A percentile compares a stretch with the other conserved stretches of the same genome.
These are phyloP conservation scores for Cardiocondyla obscurior DNA, from an alignment of 1,140 invertebrate species.

Conservation along the genomic window DNA sequence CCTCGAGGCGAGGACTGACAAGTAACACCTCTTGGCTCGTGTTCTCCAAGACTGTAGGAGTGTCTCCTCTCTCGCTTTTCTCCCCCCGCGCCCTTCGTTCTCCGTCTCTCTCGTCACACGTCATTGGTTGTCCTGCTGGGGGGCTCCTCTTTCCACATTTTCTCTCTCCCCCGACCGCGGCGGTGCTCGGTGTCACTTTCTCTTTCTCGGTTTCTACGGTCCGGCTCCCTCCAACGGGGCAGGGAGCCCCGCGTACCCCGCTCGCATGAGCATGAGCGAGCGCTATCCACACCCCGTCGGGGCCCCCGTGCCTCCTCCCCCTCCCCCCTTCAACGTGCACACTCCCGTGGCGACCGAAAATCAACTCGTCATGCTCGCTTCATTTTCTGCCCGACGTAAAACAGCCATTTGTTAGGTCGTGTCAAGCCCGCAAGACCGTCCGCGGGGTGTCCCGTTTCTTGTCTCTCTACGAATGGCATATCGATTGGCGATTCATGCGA, in stretches of 20 bases:
- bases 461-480: slow-evolving; percentile 76
- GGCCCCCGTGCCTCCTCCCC: slow-evolving; percentile 36
- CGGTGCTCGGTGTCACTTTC: slow-evolving; percentile 42
- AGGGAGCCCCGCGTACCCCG: background rate
- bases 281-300: slow-evolving; percentile 48
- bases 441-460: slow-evolving; percentile 80
- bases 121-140: slow-evolving; percentile 61
- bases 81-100: slow-evolving; percentile 51
- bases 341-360: slow-evolving; percentile 78
- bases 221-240: slow-evolving; percentile 7
- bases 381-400: slow-evolving; percentile 84
- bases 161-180: background rate
- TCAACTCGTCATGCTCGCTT: slow-evolving; percentile 84
- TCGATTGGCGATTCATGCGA: slow-evolving; percentile 84
- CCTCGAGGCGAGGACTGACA: slow-evolving; percentile 82
- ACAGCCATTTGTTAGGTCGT: slow-evolving; percentile 84
- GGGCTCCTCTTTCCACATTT: slow-evolving; percentile 59
- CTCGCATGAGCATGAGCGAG: slow-evolving; percentile 49
- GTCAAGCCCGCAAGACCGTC: slow-evolving; percentile 80
- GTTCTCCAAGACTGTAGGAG: slow-evolving; percentile 78
- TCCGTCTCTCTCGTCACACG: slow-evolving; percentile 64
- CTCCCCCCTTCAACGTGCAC: slow-evolving; percentile 60
- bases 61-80: slow-evolving; percentile 75
- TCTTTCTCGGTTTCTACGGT: slow-evolving; percentile 45
- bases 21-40: slow-evolving; percentile 82